Base-by-base conservation (phyloP, 1,140 invertebrate genomes). In the Aradophagus sp. region DNA sequence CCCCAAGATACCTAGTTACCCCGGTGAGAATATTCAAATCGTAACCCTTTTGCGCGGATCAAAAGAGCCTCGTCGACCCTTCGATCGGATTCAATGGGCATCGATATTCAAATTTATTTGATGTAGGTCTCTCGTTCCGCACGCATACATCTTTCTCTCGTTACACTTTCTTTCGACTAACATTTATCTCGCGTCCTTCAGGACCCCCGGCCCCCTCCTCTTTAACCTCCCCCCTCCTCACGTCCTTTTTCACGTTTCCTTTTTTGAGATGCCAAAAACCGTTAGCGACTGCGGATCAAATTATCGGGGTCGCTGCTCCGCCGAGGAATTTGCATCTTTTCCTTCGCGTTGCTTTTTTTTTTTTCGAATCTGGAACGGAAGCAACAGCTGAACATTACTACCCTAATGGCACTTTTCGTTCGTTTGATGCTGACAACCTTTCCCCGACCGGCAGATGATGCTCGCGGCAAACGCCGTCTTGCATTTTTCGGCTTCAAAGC, bases 41-140 rank as follows among this genome's bases (percentile, higher is more conserved):
- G 79, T 73, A 83, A 84, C 81, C 84, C 84, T 82, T 84, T 76
- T 69, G 73, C 71, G 74, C 53, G 41, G 45, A 72, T 84, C 79
- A 84, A 85, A 83, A 75, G 78, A 81, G 79, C 76, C 75, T 81
- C 77, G 75, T 75, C 77, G 74, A 85, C 84, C 84, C 84, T 85
- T 85, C 84, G 82, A 85, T 85, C 74, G 77, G 75, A 84, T 84
- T 85, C 83, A 85, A 86, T 84, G 76, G 81, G 82, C 82, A 86
- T 86, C 84, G 84, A 85, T 85, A 85, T 85, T 85, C 84, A 85
- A 85, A 85, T 86, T 84, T 84, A 82, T 84, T 83, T 83, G 80
- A 84, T 73, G 77, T 74, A 80, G 78, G 77, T 79, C 73, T 67
- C 66, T 74, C 59, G 36, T 63, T 68, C n/a, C 52, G 32, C 36